Percentiles rank a stretch among this genome's conserved stretches.
Conservation (phyloP, 2,797 vertebrate genomes). For the Siniperca obscura region DNA sequence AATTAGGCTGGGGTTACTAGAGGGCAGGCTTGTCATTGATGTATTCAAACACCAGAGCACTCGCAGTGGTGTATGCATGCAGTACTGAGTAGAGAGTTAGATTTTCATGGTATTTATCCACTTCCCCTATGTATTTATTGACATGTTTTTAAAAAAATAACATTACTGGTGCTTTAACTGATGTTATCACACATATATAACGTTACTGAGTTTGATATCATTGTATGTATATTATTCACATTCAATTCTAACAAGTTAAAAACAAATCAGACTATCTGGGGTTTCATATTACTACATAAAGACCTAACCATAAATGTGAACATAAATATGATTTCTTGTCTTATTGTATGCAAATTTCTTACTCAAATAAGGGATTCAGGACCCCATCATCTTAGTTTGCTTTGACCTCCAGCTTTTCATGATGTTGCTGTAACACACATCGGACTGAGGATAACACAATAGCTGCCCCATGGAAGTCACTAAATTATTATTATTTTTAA, state of each 20-base stretch:
- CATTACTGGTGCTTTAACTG: background rate
- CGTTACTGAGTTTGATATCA: background rate
- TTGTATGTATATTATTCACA: background rate
- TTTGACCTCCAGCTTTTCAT: background rate
- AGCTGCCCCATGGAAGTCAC: background rate
- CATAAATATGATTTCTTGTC: background rate
- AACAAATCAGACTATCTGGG: background rate
- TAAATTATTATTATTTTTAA: background rate
- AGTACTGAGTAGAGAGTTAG: background rate
- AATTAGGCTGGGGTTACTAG: background rate
- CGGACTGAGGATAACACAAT: background rate
- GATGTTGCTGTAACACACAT: background rate
- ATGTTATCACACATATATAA: background rate
- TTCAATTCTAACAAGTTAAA: background rate
- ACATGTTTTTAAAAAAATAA: background rate
- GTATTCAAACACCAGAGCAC: background rate
- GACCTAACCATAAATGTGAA: background rate
- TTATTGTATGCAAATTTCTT: background rate
- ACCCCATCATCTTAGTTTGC: no score
- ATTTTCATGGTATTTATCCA: background rate
- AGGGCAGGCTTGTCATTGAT: background rate
- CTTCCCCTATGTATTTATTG: background rate
- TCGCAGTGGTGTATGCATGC: background rate
- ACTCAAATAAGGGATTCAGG: background rate
- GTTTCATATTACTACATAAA: background rate